Conservation (phyloP, 2,888 invertebrate genomes). For the Alcis repandata region DNA sequence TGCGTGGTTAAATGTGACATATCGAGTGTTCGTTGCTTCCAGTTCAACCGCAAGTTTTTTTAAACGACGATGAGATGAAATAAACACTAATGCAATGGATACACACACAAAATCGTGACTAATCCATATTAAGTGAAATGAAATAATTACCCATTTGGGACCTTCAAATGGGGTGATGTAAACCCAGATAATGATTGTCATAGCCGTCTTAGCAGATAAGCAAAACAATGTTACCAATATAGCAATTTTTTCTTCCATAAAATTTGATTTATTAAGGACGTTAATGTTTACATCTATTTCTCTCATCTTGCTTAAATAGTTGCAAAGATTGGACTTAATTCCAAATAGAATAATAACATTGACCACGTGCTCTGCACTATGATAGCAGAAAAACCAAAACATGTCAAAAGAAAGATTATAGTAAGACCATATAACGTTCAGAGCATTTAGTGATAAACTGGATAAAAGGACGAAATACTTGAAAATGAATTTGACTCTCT, state of each 20-base stretch:
- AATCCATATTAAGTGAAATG: neutral
- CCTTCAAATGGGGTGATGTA: too few species aligned
- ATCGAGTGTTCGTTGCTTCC: neutral
- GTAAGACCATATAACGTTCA: neutral
- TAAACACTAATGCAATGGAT: neutral
- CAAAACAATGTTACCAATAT: neutral
- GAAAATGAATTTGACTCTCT: neutral
- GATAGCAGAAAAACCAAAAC: neutral
- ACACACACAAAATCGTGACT: constrained; percentile 1
- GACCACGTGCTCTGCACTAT: neutral
- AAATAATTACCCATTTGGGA: neutral
- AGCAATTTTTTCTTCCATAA: neutral
- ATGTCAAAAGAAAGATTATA: neutral
- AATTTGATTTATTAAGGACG: neutral
- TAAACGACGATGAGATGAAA: neutral
- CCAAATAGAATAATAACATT: neutral
- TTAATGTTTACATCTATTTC: neutral
- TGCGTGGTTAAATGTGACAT: neutral
- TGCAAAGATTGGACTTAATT: neutral
- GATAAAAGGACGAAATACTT: neutral
- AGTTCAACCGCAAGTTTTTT: neutral
- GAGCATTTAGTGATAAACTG: neutral
- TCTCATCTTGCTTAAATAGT: neutral
- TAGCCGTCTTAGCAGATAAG: neutral
- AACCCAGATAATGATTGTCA: neutral